These are phyloP conservation scores for Heliconius sara DNA, from an alignment of 2,888 invertebrate species.

Conservation along the genomic window DNA sequence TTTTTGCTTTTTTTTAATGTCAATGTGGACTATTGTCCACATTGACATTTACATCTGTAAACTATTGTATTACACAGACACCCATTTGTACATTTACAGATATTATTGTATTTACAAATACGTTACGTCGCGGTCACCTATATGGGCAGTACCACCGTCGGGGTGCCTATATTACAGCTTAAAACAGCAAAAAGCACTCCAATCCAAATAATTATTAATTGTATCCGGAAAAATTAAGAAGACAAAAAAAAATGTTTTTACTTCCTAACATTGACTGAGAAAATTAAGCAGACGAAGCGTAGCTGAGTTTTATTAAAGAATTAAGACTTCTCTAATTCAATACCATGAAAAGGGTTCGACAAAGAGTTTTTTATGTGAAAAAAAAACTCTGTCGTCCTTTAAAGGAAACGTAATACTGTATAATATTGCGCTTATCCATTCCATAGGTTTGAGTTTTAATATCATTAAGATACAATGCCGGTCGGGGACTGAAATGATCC, in stretches of 20 bases:
- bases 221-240: slow-evolving; percentile 35
- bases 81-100: no score
- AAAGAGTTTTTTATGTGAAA: slow-evolving; percentile 58
- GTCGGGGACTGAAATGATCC: slow-evolving; percentile 68
- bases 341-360: slow-evolving; percentile 58
- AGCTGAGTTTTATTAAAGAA: slow-evolving; percentile 65
- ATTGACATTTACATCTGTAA: no score
- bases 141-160: no score
- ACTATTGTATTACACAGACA: no score
- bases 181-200: slow-evolving; percentile 41
- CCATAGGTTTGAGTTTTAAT: slow-evolving; percentile 63
- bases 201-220: slow-evolving; percentile 41
- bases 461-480: slow-evolving; percentile 71
- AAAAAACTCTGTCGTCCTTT: neutral
- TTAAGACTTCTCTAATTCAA: slow-evolving; percentile 59
- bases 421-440: slow-evolving; percentile 69
- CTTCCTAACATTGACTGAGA: slow-evolving; percentile 54
- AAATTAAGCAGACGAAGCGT: slow-evolving; percentile 58
- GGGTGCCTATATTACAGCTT: neutral
- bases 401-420: slow-evolving; percentile 52
- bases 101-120: no score
- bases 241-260: slow-evolving; percentile 46
- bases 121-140: no score
- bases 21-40: no score
- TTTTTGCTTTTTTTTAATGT: no score